Evolutionary conservation across 2,113 vertebrate genomes (phyloP).

Genomic region (Platichthys stellatus): DNA sequence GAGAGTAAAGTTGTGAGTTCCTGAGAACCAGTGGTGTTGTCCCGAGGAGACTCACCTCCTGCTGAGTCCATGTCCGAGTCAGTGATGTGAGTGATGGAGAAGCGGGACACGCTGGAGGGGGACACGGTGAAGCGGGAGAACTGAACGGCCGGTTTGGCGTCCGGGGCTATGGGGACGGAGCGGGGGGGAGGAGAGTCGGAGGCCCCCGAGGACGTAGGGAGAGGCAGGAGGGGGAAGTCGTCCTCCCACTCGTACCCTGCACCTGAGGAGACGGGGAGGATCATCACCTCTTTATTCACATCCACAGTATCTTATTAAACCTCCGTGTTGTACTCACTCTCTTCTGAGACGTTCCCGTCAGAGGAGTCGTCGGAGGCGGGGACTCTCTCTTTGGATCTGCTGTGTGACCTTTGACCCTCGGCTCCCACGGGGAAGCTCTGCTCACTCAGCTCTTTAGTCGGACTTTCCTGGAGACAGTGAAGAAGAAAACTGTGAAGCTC

Average conservation of each 20-base stretch:
- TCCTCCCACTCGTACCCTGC: slow-evolving; percentile 89
- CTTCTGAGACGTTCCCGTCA: slow-evolving; percentile 82
- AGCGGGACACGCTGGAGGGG: slow-evolving; percentile 87
- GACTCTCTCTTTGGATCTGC: slow-evolving; percentile 63
- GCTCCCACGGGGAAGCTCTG: slow-evolving; percentile 77
- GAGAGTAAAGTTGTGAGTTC: no score
- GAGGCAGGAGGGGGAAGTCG: slow-evolving; percentile 83
- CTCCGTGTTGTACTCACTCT: slow-evolving; percentile 79
- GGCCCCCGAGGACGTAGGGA: slow-evolving; percentile 77
- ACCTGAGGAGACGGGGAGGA: slow-evolving; percentile 70
- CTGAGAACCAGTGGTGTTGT: no score
- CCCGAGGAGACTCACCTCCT: slow-evolving; percentile 82
- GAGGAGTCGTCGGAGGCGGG: slow-evolving; percentile 74
- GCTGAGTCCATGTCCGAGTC: slow-evolving; percentile 88
- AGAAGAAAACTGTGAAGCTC: background rate
- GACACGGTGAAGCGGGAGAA: slow-evolving; percentile 93
- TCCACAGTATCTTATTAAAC: background rate
- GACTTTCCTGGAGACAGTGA: slow-evolving; percentile 87
- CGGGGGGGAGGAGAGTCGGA: slow-evolving; percentile 50
- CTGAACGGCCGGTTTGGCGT: slow-evolving; percentile 76
- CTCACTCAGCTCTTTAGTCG: slow-evolving; percentile 88
- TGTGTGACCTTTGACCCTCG: slow-evolving; percentile 58
- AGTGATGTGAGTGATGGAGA: slow-evolving; percentile 96
- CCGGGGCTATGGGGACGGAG: slow-evolving; percentile 46
- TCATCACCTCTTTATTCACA: background rate